Conservation (phyloP, 2,888 invertebrate species). For the Neoitamus cyanurus region DNA sequence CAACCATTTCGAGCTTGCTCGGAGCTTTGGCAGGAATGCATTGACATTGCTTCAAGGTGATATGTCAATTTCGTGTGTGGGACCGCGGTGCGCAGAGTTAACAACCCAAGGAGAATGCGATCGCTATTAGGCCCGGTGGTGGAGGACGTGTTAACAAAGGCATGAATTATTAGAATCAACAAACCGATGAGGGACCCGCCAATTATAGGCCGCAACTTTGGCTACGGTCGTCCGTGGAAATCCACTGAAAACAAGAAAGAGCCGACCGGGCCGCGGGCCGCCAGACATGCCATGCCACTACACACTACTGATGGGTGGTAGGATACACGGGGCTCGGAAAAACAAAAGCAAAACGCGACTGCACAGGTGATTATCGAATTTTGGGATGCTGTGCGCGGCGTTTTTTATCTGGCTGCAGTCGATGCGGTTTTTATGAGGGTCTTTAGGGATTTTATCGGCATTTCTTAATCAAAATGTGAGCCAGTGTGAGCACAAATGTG, state of each 20-base stretch:
- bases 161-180: conserved; percentile 52
- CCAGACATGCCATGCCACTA: conserved; percentile 6
- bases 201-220: conserved; percentile 45
- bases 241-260: neutral
- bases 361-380: conserved; percentile 47
- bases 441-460: conserved; percentile 37
- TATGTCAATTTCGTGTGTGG: conserved; percentile 50
- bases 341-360: conserved; percentile 12
- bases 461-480: conserved; percentile 38
- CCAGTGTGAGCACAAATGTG: conserved; percentile 32
- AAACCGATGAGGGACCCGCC: conserved; percentile 50
- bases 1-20: conserved; percentile 12
- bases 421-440: conserved; percentile 31
- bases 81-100: conserved; percentile 27
- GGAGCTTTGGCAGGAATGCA: conserved; percentile 37
- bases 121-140: conserved; percentile 40
- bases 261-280: neutral
- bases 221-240: neutral
- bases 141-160: conserved; percentile 46
- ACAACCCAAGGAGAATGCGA: conserved; percentile 40
- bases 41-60: conserved; percentile 52
- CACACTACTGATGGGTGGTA: conserved; percentile 33
- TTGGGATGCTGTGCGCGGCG: conserved; percentile 40
- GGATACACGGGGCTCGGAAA: neutral
- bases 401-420: conserved; percentile 39